These are phyloP conservation scores for Epiperipatus broadwayi DNA, from an alignment of 2,888 invertebrate species.

Conservation along the genomic window DNA sequence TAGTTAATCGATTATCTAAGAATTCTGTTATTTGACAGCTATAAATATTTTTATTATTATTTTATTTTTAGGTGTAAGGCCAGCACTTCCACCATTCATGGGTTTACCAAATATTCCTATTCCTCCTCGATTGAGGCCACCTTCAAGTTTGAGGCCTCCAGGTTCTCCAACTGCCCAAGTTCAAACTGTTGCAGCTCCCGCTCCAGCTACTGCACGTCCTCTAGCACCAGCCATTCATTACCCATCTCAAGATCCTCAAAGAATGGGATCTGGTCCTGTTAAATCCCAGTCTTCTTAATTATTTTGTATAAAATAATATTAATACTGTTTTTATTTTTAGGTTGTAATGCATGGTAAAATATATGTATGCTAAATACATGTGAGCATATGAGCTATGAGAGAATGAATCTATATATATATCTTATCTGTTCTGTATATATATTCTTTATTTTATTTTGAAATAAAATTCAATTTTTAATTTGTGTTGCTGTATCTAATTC, in stretches of 20 bases:
- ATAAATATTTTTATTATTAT: background rate
- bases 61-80: conserved; percentile 17
- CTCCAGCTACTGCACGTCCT: conserved; percentile 31
- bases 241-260: conserved; percentile 88
- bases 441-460: too few relatives aligned
- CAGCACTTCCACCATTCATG: conserved; percentile 20
- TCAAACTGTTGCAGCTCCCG: conserved; percentile 19
- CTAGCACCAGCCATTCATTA: conserved; percentile 51
- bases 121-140: conserved; percentile 31
- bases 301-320: too few relatives aligned
- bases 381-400: too few relatives aligned
- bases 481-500: too few relatives aligned
- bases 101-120: conserved; percentile 30
- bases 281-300: too few relatives aligned
- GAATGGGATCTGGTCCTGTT: conserved; percentile 79
- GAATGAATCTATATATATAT: too few relatives aligned
- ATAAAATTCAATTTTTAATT: too few relatives aligned
- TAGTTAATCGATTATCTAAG: too few relatives aligned
- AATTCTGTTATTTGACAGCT: background rate
- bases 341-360: too few relatives aligned
- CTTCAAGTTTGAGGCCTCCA: conserved; percentile 41
- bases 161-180: conserved; percentile 21
- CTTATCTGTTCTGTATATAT: too few relatives aligned
- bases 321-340: too few relatives aligned
- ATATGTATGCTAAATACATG: too few relatives aligned